Evolutionary conservation across 2,797 vertebrate genomes (phyloP).

Genomic region (Myotis vivesi): DNA sequence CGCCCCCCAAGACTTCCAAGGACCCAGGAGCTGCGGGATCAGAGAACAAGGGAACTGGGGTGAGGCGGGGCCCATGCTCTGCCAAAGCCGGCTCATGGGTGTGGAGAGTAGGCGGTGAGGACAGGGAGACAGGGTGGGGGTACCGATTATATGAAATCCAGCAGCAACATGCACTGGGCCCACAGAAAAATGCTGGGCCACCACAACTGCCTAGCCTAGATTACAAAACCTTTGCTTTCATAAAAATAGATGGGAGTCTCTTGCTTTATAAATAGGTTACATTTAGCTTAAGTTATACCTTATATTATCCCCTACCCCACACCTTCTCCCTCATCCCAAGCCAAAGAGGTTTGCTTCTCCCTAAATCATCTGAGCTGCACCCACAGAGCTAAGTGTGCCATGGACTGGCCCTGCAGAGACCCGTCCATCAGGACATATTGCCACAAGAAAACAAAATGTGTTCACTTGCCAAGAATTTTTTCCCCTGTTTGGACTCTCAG

Average conservation of each 20-base stretch:
- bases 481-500: slow-evolving; percentile 8
- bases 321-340: slow-evolving; percentile 3
- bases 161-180: slow-evolving; percentile 15
- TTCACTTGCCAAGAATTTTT: neutral
- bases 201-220: slow-evolving; percentile 62
- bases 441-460: slow-evolving; percentile 38
- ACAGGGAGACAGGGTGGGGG: neutral
- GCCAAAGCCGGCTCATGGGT: neutral
- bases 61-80: neutral
- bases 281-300: slow-evolving; percentile 75
- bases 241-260: slow-evolving; percentile 83
- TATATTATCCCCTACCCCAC: neutral
- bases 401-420: slow-evolving; percentile 70
- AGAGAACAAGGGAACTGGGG: neutral
- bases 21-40: neutral
- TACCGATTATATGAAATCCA: neutral
- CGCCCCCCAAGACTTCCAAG: neutral
- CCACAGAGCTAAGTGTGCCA: neutral
- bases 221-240: slow-evolving; percentile 79
- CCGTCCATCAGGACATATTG: slow-evolving; percentile 62
- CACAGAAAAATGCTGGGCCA: slow-evolving; percentile 42
- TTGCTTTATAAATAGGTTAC: slow-evolving; percentile 82
- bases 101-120: neutral
- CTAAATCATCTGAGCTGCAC: neutral
- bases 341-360: slow-evolving; percentile 18